Percentiles rank a stretch among this genome's conserved stretches.
These are phyloP conservation scores for Notodonta dromedarius DNA, from an alignment of 2,888 invertebrate species.

Conservation along the genomic window DNA sequence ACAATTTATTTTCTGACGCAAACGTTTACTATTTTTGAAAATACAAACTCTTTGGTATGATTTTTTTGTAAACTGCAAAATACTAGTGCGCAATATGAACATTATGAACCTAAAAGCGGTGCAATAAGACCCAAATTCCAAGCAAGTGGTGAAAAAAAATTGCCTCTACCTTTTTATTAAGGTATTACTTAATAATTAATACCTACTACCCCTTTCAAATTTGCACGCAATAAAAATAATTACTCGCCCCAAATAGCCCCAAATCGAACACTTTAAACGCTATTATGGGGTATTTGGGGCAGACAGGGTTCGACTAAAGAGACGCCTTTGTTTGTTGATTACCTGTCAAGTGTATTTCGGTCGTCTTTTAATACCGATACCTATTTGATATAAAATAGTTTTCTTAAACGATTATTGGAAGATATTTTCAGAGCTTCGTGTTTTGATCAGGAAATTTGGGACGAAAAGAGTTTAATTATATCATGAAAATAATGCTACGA, in stretches of 20 bases:
- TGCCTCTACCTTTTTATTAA: constrained; percentile 32
- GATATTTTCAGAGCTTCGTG: background rate
- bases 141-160: constrained; percentile 6
- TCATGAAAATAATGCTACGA: too few species aligned
- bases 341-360: background rate
- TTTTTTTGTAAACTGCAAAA: too few species aligned
- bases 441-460: background rate
- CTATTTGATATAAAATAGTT: background rate
- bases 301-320: background rate
- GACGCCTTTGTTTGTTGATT: background rate
- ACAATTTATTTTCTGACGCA: too few species aligned
- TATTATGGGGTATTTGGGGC: constrained; percentile 3
- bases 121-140: too few species aligned
- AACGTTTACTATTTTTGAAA: too few species aligned
- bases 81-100: too few species aligned
- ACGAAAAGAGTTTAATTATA: too few species aligned
- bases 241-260: constrained; percentile 10
- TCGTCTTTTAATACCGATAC: background rate
- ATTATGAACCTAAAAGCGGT: too few species aligned
- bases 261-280: constrained; percentile 4
- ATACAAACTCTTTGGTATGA: too few species aligned
- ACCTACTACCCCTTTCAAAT: constrained; percentile 27
- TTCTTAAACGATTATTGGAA: background rate
- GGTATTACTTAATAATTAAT: constrained; percentile 35
- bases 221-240: constrained; percentile 39